Conservation (phyloP, 2,113 vertebrate genomes). For the Cyprinus carpio region DNA sequence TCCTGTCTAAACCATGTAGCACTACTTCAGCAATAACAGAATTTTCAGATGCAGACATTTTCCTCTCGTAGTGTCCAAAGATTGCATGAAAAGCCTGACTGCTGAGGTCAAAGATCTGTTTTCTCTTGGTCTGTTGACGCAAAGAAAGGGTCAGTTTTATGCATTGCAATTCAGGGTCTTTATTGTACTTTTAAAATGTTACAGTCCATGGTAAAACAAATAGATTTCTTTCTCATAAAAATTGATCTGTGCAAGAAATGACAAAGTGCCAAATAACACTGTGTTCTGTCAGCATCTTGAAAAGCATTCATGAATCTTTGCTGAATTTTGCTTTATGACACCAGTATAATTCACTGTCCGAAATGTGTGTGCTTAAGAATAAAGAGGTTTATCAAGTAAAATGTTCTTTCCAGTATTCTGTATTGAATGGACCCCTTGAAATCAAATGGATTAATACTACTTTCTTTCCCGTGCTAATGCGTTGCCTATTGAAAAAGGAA, state of each 20-base stretch:
- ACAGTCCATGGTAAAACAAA: background rate
- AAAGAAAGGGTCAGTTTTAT: background rate
- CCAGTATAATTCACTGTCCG: background rate
- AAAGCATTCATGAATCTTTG: background rate
- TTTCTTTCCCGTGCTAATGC: background rate
- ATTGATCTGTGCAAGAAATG: background rate
- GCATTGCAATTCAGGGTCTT: background rate
- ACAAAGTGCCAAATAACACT: background rate
- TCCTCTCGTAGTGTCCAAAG: background rate
- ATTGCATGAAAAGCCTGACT: background rate
- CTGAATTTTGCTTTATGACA: too few species aligned
- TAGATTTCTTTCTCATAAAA: background rate
- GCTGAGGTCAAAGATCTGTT: background rate
- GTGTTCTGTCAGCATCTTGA: background rate
- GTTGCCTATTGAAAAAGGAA: background rate
- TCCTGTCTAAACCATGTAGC: background rate
- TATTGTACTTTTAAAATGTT: background rate
- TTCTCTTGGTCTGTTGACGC: background rate
- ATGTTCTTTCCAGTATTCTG: background rate
- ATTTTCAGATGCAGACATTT: background rate
- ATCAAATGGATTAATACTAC: background rate
- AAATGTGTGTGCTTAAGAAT: background rate
- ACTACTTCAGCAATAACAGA: background rate
- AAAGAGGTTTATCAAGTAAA: background rate
- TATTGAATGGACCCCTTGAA: background rate